Evolutionary conservation across 1,140 invertebrate species (phyloP), one percentile per base, ranked within the genome.

Genomic region (Meloidogyne hapla): DNA sequence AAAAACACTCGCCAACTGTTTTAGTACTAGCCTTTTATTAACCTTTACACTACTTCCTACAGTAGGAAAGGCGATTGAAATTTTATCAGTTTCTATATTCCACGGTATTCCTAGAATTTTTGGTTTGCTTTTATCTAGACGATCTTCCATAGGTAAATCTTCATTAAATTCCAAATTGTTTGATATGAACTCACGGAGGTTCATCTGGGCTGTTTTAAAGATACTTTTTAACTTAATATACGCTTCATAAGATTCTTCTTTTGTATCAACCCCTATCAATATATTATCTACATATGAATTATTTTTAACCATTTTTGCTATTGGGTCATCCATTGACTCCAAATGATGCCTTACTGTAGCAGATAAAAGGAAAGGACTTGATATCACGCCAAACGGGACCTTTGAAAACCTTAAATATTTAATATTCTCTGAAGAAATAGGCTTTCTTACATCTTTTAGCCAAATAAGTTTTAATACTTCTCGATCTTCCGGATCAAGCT

Each of bases 71-170:
- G 26, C 1, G 26, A 63, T 6, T 75, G 64, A 15, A 69, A 48
- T 18, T 18, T n/a, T 45, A 64, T 79, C 78, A 3, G 10, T 23
- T 33, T 66, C n/a, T 2, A 42, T 68, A 21, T 82, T 67, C 80
- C 78, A 82, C n/a, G n/a, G 33, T 3, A 80, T 70, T 56, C 79
- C 79, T n/a, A 80, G 76, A 1, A 81, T 38, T 72, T 81, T 80
- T 15, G 62, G 76, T 23, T 42, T 18, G 12, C 4, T 28, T 25
- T 65, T 69, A 8, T 26, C n/a, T 9, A 67, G 8, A 3, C 76
- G 77, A 21, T 76, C 80, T 10, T 61, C 38, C 2, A 21, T 45
- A n/a, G 73, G 21, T 1, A 83, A 0, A 8, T 13, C 18, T 13
- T 62, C 4, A 28, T 77, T 70, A 26, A 80, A 21, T 38, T 26